A percentile compares a stretch with the other conserved stretches of the same genome.
These are phyloP conservation scores for Myrmecophaga tridactyla DNA, from an alignment of 2,113 vertebrate species.

Conservation along the genomic window DNA sequence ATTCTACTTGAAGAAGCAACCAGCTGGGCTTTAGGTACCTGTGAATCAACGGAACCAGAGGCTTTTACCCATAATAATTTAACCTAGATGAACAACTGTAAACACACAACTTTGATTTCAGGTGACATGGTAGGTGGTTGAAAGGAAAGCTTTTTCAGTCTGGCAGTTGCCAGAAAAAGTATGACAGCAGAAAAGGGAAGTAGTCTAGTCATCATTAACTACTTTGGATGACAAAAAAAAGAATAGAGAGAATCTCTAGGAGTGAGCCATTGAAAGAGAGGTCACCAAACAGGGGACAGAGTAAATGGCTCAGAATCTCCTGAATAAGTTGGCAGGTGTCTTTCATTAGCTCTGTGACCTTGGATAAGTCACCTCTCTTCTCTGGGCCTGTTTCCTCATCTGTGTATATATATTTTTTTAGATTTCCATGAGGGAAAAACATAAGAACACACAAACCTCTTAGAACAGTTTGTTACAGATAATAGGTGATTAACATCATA, in stretches of 20 bases:
- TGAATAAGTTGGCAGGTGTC: background rate
- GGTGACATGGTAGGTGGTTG: background rate
- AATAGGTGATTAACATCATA: background rate
- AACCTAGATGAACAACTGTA: conserved; percentile 35
- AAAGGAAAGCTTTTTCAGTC: background rate
- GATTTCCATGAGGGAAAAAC: background rate
- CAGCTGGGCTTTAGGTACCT: background rate
- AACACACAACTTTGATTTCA: background rate
- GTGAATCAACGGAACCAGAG: conserved; percentile 55
- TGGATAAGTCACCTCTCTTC: background rate
- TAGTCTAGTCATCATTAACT: background rate
- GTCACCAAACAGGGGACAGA: background rate
- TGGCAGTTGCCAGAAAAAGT: background rate
- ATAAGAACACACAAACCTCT: background rate
- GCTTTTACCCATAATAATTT: conserved; percentile 34
- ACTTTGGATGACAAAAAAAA: background rate
- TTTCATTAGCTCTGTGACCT: background rate
- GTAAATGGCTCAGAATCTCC: background rate
- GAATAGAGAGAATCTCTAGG: background rate
- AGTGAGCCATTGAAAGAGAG: background rate
- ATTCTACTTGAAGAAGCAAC: conserved; percentile 36
- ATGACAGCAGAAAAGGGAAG: background rate
- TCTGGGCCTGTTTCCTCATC: background rate
- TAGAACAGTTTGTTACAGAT: background rate
- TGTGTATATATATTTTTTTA: background rate